Conservation (phyloP, 2,888 invertebrate species). For the Noctua comes region DNA sequence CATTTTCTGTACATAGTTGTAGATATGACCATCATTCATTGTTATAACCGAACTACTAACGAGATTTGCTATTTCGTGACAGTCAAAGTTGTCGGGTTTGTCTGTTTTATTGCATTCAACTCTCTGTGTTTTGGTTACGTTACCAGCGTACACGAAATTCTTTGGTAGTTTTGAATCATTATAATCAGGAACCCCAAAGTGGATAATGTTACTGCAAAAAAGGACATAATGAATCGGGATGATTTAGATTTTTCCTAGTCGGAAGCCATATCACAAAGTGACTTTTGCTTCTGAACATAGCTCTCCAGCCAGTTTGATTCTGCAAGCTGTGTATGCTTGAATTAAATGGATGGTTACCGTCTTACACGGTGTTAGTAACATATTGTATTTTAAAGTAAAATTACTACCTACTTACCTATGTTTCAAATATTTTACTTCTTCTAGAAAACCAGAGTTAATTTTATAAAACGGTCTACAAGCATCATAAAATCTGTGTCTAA, state of each 20-base stretch:
- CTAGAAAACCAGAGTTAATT: neutral
- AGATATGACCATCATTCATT: constrained; percentile 26
- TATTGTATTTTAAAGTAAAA: neutral
- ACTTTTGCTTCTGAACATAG: neutral
- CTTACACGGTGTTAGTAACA: no score
- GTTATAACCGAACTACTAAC: constrained; percentile 11
- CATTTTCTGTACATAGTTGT: constrained; percentile 30
- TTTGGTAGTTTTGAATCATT: neutral
- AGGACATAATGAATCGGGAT: neutral
- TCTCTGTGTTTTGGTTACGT: neutral
- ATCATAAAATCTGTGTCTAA: accelerated
- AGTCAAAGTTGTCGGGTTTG: neutral
- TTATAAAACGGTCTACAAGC: neutral
- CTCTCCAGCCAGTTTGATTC: neutral
- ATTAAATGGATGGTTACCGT: no score
- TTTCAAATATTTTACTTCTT: neutral
- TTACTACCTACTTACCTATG: neutral
- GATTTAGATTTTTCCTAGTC: neutral
- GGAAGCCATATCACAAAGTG: neutral
- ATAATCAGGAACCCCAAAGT: constrained; percentile 50
- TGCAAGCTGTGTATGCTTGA: neutral
- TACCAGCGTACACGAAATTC: constrained; percentile 46
- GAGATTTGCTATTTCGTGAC: constrained; percentile 30
- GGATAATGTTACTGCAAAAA: constrained; percentile 55
- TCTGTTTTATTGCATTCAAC: neutral